phyloP scores from a whole-genome alignment of 2,888 invertebrate species.

The Endotricha flammealis region DNA sequence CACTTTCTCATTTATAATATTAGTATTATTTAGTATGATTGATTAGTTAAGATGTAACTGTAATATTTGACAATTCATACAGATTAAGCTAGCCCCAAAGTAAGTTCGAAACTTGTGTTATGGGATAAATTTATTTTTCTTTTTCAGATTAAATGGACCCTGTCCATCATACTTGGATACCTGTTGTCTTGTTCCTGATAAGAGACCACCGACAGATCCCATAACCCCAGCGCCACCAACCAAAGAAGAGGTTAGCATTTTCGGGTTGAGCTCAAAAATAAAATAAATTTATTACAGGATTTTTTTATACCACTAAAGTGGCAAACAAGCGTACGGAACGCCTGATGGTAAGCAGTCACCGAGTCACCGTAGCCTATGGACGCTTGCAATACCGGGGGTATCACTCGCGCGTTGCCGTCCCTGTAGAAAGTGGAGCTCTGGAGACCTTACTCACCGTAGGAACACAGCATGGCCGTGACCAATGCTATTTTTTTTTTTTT shows the following conservation, averaged over 20 bases:
- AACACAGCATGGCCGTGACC: no score
- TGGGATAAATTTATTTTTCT: constrained; percentile 15
- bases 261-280: no score
- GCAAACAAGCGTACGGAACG: neutral
- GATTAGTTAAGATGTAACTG: no score
- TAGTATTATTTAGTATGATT: no score
- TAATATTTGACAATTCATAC: no score
- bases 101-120: no score
- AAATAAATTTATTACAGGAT: no score
- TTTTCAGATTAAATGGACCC: constrained; percentile 46
- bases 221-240: constrained; percentile 44
- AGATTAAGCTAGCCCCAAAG: no score
- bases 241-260: constrained; percentile 33
- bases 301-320: neutral
- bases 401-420: no score
- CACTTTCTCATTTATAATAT: no score
- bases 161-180: constrained; percentile 54
- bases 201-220: constrained; percentile 36
- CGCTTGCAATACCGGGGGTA: neutral
- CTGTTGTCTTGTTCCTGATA: constrained; percentile 46
- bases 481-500: neutral
- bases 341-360: neutral
- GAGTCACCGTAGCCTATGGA: neutral
- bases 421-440: no score
- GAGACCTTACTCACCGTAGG: no score